Evolutionary conservation across 2,888 invertebrate species (phyloP).

Genomic region (Petrolisthes manimaculis): DNA sequence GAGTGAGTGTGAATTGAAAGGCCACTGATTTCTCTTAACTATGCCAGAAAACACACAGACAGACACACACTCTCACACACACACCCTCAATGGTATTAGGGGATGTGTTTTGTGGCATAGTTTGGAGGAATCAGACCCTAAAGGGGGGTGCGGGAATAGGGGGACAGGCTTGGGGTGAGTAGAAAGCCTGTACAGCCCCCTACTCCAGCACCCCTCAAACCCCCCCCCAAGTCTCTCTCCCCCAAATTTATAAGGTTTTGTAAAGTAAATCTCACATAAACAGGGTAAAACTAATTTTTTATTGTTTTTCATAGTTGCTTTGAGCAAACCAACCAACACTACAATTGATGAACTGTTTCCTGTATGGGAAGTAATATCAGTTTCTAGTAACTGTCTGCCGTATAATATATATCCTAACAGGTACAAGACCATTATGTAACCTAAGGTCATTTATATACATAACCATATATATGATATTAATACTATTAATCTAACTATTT

Average conservation of each 20-base stretch:
- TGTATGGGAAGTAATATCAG: slow-evolving; percentile 48
- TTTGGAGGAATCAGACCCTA: no score
- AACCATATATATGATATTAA: slow-evolving; percentile 58
- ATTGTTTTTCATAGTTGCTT: slow-evolving; percentile 43
- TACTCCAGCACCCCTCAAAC: no score
- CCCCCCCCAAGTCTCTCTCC: no score
- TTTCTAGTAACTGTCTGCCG: slow-evolving; percentile 54
- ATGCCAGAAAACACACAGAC: no score
- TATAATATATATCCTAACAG: slow-evolving; percentile 48
- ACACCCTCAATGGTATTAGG: no score
- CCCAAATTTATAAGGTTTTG: background rate
- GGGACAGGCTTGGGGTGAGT: no score
- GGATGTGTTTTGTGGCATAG: no score
- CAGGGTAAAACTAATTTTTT: slow-evolving; percentile 40
- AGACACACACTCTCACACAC: no score
- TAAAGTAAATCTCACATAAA: slow-evolving; percentile 17
- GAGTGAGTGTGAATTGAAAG: no score
- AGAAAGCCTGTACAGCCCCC: no score
- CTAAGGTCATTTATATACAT: slow-evolving; percentile 54
- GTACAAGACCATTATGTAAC: slow-evolving; percentile 52
- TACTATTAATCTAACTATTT: slow-evolving; percentile 56
- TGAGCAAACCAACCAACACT: slow-evolving; percentile 51
- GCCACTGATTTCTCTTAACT: no score
- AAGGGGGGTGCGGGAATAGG: no score
- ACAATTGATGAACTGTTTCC: slow-evolving; percentile 44